Base-by-base conservation (phyloP, 2,888 invertebrate genomes). In the Acronicta leporina region DNA sequence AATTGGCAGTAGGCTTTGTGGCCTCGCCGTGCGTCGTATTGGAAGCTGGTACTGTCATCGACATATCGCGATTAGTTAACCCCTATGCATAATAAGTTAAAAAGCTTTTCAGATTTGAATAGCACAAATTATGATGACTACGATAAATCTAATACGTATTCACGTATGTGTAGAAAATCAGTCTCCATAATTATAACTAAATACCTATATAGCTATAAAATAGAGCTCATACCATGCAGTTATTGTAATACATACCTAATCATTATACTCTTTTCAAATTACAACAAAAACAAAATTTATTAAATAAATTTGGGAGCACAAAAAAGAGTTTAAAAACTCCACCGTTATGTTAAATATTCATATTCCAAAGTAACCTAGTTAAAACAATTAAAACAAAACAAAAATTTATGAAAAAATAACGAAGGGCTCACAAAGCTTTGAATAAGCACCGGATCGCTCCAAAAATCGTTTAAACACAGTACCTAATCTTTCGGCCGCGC, bases 391-490 rank as follows among this genome's bases (percentile, higher is more conserved):
- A 49, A n/a, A n/a, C n/a, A n/a, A n/a, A n/a, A n/a, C n/a, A n/a
- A n/a, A 60, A 66, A 42, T 56, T 59, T 65, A 68, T 66, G 68
- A 79, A 73, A 76, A 73, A 77, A 77, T 63, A 73, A 73, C 77
- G 60, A 70, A 61, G 53, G 46, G 66, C 53, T 69, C 66, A 77
- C 67, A 63, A 49, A 71, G 60, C 65, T 70, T 78, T 63, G 78
- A 79, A 72, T 69, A 77, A 75, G 65, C 75, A 68, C 59, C 55
- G 63, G 68, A 53, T 62, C 62, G 63, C 49, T 70, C 62, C 61
- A 72, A 74, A 72, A 80, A 80, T 75, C 68, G 71, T 69, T 75
- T 78, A 79, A 80, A 80, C 77, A 74, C 77, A 80, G 75, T 74
- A 38, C 38, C 35, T 38, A 78, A 80, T 77, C 77, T 73, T 71